Percentiles rank a stretch among this genome's conserved stretches.
Evolutionary conservation across 2,888 invertebrate genomes (phyloP).

Genomic region (Watsonalla cultraria): DNA sequence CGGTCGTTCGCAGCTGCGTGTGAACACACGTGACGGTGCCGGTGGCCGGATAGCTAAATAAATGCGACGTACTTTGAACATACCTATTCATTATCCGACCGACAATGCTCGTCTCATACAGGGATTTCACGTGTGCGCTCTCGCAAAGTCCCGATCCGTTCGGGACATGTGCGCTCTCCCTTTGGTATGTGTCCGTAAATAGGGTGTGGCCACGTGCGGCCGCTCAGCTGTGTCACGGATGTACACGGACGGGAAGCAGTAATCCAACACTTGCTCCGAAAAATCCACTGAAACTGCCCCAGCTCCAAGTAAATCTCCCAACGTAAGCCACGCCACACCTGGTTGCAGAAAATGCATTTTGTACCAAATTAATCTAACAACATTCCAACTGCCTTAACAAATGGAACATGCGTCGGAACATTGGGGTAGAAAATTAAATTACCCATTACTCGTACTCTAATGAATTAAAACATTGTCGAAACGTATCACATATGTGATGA

Average conservation of each 20-base stretch:
- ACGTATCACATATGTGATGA: conserved; percentile 68
- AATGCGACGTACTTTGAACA: conserved; percentile 63
- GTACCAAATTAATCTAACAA: conserved; percentile 3
- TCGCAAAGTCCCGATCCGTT: conserved; percentile 75
- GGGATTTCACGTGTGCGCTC: conserved; percentile 77
- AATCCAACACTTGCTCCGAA: conserved; percentile 68
- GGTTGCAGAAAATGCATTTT: no score
- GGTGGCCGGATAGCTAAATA: conserved; percentile 77
- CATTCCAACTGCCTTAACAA: conserved; percentile 8
- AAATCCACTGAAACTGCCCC: conserved; percentile 42
- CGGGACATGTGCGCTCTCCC: conserved; percentile 77
- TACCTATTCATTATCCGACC: conserved; percentile 74
- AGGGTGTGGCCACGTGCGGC: conserved; percentile 78
- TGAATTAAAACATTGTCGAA: conserved; percentile 73
- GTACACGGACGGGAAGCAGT: conserved; percentile 73
- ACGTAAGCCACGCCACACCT: not conserved
- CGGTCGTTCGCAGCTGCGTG: conserved; percentile 77
- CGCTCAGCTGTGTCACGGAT: conserved; percentile 76
- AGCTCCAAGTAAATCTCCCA: conserved; percentile 15
- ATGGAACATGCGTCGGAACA: conserved; percentile 3
- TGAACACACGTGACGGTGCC: conserved; percentile 71
- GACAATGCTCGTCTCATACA: conserved; percentile 75
- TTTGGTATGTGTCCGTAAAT: conserved; percentile 75
- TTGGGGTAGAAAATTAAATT: conserved; percentile 49
- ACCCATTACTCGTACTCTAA: conserved; percentile 61